Base-by-base conservation (phyloP, 2,888 invertebrate species). In the Teleogryllus oceanicus region DNA sequence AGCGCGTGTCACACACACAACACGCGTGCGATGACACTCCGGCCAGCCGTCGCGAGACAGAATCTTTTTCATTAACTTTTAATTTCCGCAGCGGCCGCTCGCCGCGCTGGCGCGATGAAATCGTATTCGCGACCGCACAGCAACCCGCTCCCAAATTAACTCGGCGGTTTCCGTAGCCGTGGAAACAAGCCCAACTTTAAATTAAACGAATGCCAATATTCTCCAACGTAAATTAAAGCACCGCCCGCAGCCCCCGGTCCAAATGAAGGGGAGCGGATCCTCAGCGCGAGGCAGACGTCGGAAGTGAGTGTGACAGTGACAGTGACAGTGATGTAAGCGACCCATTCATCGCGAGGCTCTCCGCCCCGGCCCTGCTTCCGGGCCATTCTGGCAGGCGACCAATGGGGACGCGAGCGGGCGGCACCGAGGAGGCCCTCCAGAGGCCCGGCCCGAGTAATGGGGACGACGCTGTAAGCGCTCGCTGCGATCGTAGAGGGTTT, bases 201-300 rank as follows among this genome's bases (percentile, higher is more conserved):
- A 62, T 62, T 62, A 62, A 62, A 62, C 62, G 62, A 62, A n/a
- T n/a, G 62, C 62, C 62, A 62, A 13, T 18, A 62, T 62, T 62
- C 62, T 62, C n/a, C 62, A 8, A 0, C n/a, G 62, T 16, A 62
- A 62, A 62, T 62, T 10, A 62, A 62, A 62, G 62, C 62, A 4
- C 1, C n/a, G 13, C 62, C 16, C 1, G 1, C n/a, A 1, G n/a
- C 62, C 16, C 11, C 16, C 5, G 37, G 5, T 37, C 37, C 37
- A 4, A 13, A 62, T 18, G n/a, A 18, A n/a, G n/a, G n/a, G 62
- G 12, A 5, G 13, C 3, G 62, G 4, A 4, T n/a, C n/a, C n/a
- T n/a, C 62, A 1, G n/a, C 8, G 13, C 5, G 62, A 8, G 5
- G 4, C 62, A 62, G 62, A 18, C n/a, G 13, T 3, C 62, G 62